Conservation (phyloP, 2,888 invertebrate genomes). For the Cephus rjabovi region DNA sequence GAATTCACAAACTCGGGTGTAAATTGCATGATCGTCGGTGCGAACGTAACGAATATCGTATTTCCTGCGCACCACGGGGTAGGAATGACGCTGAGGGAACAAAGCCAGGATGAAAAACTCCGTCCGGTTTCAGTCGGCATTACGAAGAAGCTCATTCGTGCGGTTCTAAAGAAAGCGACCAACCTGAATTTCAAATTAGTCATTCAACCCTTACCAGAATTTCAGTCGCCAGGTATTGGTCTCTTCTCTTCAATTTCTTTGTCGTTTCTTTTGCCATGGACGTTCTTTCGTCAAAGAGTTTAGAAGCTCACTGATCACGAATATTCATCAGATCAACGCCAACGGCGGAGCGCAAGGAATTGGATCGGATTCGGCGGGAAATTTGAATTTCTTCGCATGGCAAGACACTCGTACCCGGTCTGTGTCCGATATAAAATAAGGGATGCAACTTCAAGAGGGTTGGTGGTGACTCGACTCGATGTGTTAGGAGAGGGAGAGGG, state of each 20-base stretch:
- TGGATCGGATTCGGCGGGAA: conserved; percentile 4
- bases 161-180: conserved; percentile 40
- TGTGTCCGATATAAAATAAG: not conserved
- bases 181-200: conserved; percentile 54
- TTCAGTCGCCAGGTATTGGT: not conserved
- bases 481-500: not conserved
- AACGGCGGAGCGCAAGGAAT: not conserved
- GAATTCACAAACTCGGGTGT: not conserved
- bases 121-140: conserved; percentile 4
- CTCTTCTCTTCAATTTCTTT: not conserved
- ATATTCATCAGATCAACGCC: not conserved
- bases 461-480: not conserved
- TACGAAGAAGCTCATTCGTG: conserved; percentile 50
- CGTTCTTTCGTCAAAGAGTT: not conserved
- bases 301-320: not conserved
- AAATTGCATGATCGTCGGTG: not conserved
- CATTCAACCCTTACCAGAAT: conserved; percentile 16
- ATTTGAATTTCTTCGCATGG: not conserved
- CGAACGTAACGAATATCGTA: not conserved
- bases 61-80: not conserved
- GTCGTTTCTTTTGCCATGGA: not conserved
- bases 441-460: not conserved
- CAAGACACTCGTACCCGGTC: not conserved
- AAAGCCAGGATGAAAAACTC: not conserved
- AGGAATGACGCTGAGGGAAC: not conserved